Evolutionary conservation across 2,888 invertebrate species (phyloP).

Genomic region (Hermaeophaga mercurialis): DNA sequence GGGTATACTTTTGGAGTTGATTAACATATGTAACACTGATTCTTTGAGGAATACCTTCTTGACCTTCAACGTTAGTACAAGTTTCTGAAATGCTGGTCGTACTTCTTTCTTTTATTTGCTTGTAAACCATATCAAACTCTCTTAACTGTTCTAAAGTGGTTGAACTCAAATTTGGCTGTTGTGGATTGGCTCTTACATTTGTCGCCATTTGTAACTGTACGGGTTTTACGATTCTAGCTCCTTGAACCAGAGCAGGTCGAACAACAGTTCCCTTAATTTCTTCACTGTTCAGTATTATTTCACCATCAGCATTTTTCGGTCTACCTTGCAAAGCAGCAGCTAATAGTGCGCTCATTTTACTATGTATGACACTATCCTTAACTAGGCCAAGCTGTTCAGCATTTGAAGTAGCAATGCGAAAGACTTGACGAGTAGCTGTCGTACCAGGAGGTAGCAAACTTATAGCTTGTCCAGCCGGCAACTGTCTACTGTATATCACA

Average conservation of each 20-base stretch:
- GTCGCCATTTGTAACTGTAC: slow-evolving; percentile 64
- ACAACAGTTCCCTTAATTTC: slow-evolving; percentile 41
- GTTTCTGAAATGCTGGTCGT: slow-evolving; percentile 59
- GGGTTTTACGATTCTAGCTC: slow-evolving; percentile 63
- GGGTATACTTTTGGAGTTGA: slow-evolving; percentile 58
- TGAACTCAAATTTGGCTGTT: slow-evolving; percentile 72
- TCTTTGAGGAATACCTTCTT: slow-evolving; percentile 55
- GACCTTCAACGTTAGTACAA: slow-evolving; percentile 42
- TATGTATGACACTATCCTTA: slow-evolving; percentile 58
- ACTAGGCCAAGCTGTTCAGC: slow-evolving; percentile 55
- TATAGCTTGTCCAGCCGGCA: slow-evolving; percentile 68
- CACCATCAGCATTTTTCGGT: slow-evolving; percentile 47
- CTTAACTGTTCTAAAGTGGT: slow-evolving; percentile 77
- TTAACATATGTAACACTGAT: slow-evolving; percentile 63
- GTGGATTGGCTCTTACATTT: slow-evolving; percentile 61
- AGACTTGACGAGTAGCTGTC: slow-evolving; percentile 53
- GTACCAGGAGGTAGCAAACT: slow-evolving; percentile 61
- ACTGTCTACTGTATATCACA: slow-evolving; percentile 75
- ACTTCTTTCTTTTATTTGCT: slow-evolving; percentile 79
- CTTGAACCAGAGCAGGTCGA: slow-evolving; percentile 63
- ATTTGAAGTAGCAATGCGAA: slow-evolving; percentile 56
- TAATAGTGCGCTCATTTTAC: slow-evolving; percentile 58
- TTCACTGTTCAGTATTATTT: slow-evolving; percentile 38
- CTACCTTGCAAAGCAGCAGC: slow-evolving; percentile 58
- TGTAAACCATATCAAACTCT: slow-evolving; percentile 81